Percentiles rank a stretch among this genome's conserved stretches.
These are phyloP conservation scores for Gari tellinella DNA, from an alignment of 2,888 invertebrate species.

Conservation along the genomic window DNA sequence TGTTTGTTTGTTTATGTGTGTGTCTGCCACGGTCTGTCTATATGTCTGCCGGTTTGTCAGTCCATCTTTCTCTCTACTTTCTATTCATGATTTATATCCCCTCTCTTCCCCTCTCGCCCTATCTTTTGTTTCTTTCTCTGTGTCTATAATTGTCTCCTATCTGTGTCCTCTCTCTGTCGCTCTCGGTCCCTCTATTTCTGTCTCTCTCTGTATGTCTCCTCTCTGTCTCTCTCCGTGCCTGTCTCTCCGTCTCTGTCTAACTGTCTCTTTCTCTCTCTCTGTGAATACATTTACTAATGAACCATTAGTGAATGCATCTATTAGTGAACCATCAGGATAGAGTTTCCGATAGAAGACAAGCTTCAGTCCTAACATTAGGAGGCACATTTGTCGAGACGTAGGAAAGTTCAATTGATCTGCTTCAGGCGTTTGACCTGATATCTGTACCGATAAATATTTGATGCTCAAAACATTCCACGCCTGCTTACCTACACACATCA, in stretches of 20 bases:
- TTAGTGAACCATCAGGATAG: too few relatives aligned
- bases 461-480: too few relatives aligned
- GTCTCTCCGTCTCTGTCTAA: neutral
- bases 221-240: conserved; percentile 2
- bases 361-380: too few relatives aligned
- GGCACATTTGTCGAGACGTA: too few relatives aligned
- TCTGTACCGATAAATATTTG: too few relatives aligned
- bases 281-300: too few relatives aligned
- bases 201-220: neutral
- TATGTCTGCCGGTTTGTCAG: neutral
- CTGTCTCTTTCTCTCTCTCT: conserved; percentile 1
- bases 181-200: neutral
- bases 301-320: too few relatives aligned
- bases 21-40: neutral
- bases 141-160: neutral
- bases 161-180: neutral
- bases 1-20: neutral
- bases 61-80: neutral
- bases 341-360: too few relatives aligned
- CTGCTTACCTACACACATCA: too few relatives aligned
- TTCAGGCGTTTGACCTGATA: too few relatives aligned
- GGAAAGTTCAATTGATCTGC: too few relatives aligned
- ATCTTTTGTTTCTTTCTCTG: neutral
- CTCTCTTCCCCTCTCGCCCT: neutral
- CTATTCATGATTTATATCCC: neutral